Base-by-base conservation (phyloP, 2,888 invertebrate species). In the Enchytraeus crypticus region DNA sequence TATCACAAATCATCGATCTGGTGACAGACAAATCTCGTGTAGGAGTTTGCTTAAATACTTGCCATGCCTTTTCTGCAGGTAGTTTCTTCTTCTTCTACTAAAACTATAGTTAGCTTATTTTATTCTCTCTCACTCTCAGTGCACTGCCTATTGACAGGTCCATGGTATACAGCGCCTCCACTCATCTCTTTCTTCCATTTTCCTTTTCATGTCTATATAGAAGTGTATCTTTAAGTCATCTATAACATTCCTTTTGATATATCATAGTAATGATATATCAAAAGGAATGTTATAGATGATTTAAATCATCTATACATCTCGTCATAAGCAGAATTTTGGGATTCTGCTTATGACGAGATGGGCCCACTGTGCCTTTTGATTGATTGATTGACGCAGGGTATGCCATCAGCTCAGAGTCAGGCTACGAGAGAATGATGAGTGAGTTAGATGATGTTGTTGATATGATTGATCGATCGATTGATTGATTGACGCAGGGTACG, bases 41-140 rank as follows among this genome's bases (percentile, higher is more conserved):
- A 29, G 81, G 81, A 2, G 77, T 81, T 8, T 81, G 81, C 68
- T 70, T 81, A 30, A 81, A 81, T 64, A 80, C 80, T 0, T 80
- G 80, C 63, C 81, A 80, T 70, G 77, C 79, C 26, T 79, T 78
- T 71, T 79, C 80, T 63, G 79, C 80, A 57, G 80, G 80, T 79
- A 65, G 63, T 65, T 51, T 26, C 5, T 30, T 33, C n/a, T 23
- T 2, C 11, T 57, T 26, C 8, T 23, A 8, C 32, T 3, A 30
- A 32, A 23, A 30, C 4, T 21, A 46, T 27, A 21, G 23, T 47
- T 21, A 47, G 47, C 46, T 46, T 2, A 45, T 45, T 21, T 2
- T 43, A n/a, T 43, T 23, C 3, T 23, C 21, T 11, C 26, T 46
- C 26, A 1, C 21, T 5, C 5, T 23, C 46, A n/a, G n/a, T n/a